A percentile compares a stretch with the other conserved stretches of the same genome.
These are phyloP conservation scores for Ophioderma brevispina DNA, from an alignment of 35 echinoderm and acorn worm species.

Conservation along the genomic window DNA sequence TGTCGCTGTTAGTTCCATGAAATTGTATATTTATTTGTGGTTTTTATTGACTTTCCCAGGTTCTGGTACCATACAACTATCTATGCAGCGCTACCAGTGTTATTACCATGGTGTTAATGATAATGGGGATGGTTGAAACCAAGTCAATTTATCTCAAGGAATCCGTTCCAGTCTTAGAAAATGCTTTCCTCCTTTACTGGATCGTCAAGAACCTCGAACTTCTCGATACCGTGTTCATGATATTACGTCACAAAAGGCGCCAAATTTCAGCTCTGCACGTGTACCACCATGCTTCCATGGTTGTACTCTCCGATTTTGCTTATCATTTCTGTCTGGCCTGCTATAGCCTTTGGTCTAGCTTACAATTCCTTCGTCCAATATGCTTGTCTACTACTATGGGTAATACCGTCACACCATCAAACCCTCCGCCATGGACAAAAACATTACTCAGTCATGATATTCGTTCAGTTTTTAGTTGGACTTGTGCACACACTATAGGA, in stretches of 20 bases:
- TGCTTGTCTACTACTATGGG: conserved; percentile 91
- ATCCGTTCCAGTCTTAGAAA: conserved; percentile 31
- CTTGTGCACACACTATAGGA: conserved; percentile 73
- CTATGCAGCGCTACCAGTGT: conserved; percentile 74
- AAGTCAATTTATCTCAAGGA: conserved; percentile 63
- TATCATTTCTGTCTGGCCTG: conserved; percentile 77
- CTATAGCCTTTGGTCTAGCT: conserved; percentile 70
- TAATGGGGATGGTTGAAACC: conserved; percentile 44
- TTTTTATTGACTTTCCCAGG: conserved; percentile 43
- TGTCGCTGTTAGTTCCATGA: too few relatives aligned
- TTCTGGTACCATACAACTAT: conserved; percentile 83
- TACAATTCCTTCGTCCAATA: conserved; percentile 93
- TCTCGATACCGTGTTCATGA: conserved; percentile 90
- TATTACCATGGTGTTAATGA: conserved; percentile 57
- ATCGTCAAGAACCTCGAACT: conserved; percentile 85
- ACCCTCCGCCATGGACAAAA: conserved; percentile 77
- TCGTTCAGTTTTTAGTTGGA: conserved; percentile 77
- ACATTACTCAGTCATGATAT: conserved; percentile 87
- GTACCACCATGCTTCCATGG: conserved; percentile 90
- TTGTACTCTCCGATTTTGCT: conserved; percentile 86
- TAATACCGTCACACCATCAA: conserved; percentile 60
- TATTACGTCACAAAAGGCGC: conserved; percentile 86
- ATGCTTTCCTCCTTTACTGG: conserved; percentile 85
- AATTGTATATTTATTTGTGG: conserved; percentile 6
- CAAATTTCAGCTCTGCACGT: conserved; percentile 96